Percentiles rank a stretch among this genome's conserved stretches.
These are phyloP conservation scores for Puntigrus tetrazona DNA, from an alignment of 2,113 vertebrate genomes.

Conservation along the genomic window DNA sequence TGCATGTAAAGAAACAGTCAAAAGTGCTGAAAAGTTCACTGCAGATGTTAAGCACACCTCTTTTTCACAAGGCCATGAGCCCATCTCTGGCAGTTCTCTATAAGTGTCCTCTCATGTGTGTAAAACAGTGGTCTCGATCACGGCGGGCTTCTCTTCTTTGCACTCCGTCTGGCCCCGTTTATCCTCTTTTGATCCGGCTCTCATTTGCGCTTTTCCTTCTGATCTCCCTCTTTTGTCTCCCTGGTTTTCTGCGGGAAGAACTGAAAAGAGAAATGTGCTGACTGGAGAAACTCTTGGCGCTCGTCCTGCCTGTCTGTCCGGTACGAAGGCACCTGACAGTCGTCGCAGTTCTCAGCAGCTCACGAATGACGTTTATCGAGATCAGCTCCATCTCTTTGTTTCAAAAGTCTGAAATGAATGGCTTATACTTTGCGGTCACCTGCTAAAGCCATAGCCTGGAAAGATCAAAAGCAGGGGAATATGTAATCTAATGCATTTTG, in stretches of 20 bases:
- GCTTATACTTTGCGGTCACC: constrained; percentile 7
- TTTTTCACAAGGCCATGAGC: background rate
- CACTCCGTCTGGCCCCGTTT: constrained; percentile 29
- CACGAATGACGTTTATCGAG: constrained; percentile 27
- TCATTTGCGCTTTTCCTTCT: constrained; percentile 29
- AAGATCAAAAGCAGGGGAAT: background rate
- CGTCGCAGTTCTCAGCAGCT: constrained; percentile 15
- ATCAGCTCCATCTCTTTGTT: background rate
- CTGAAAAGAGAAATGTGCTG: constrained; percentile 57
- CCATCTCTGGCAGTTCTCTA: background rate
- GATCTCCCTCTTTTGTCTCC: constrained; percentile 46
- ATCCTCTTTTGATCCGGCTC: constrained; percentile 32
- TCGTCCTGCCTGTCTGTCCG: constrained; percentile 8
- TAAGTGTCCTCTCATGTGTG: background rate
- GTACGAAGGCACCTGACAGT: background rate
- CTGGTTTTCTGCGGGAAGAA: constrained; percentile 35
- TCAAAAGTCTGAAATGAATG: background rate
- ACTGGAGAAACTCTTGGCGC: constrained; percentile 33
- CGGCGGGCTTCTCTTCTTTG: background rate
- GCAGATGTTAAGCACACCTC: background rate
- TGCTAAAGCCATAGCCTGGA: constrained; percentile 11
- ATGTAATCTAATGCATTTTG: constrained; percentile 6
- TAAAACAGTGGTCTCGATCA: background rate
- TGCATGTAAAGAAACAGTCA: no score
- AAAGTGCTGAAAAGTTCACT: no score